Evolutionary conservation across 2,113 vertebrate genomes (phyloP).

Genomic region (Podarcis muralis): DNA sequence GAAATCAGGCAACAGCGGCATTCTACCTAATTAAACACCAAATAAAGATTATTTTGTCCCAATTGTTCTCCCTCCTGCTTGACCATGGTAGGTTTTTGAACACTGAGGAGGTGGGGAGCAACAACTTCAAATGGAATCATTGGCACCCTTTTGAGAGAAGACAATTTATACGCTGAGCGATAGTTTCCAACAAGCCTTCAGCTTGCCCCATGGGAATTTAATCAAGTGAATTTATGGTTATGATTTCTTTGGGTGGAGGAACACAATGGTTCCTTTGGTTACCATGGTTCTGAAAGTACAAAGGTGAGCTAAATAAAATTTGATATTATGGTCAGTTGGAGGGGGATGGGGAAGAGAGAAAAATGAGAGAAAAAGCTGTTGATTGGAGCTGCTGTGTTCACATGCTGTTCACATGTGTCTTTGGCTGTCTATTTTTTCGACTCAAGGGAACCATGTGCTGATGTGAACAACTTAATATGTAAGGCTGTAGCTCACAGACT

Average conservation of each 20-base stretch:
- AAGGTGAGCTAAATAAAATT: not conserved
- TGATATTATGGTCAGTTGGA: not conserved
- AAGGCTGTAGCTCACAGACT: not conserved
- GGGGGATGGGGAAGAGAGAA: too few species aligned
- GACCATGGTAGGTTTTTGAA: not conserved
- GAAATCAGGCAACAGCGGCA: not conserved
- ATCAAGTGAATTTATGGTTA: not conserved
- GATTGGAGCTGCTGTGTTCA: not conserved
- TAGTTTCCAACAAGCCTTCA: not conserved
- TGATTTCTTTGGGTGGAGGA: not conserved
- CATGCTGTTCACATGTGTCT: not conserved
- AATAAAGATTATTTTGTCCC: not conserved
- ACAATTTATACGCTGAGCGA: not conserved
- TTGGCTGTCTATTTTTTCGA: not conserved
- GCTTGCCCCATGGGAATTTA: not conserved
- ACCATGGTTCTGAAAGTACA: not conserved
- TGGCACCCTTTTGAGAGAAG: not conserved
- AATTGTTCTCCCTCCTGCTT: not conserved
- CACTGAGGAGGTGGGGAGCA: not conserved
- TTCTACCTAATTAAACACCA: not conserved
- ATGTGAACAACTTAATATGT: not conserved
- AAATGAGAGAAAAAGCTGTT: too few species aligned
- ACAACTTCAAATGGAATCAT: not conserved
- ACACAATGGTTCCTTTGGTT: not conserved
- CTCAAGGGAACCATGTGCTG: not conserved